A percentile compares a stretch with the other conserved stretches of the same genome.
phyloP scores from a whole-genome alignment of 1,140 invertebrate genomes.

The Acromyrmex charruanus region DNA sequence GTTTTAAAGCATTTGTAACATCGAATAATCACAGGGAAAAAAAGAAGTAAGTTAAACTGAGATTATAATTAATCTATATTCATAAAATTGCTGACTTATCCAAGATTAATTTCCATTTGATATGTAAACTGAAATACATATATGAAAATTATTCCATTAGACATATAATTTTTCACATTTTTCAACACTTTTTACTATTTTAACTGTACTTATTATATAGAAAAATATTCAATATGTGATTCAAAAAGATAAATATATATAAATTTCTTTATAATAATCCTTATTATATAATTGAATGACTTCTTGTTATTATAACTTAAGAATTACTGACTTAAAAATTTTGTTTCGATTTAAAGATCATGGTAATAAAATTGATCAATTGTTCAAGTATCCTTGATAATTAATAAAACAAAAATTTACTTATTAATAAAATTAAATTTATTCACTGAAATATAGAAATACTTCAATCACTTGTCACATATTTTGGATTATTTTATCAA shows the following conservation, averaged over 20 bases:
- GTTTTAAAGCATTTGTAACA: no score
- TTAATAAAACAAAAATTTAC: no score
- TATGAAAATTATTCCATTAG: background rate
- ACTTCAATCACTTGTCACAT: background rate
- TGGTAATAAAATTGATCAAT: no score
- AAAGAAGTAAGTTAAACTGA: no score
- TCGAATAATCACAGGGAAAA: no score
- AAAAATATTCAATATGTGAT: background rate
- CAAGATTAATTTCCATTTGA: background rate
- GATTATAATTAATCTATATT: no score
- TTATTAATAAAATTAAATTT: background rate
- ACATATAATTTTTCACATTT: background rate
- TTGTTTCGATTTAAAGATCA: background rate
- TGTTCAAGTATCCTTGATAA: no score
- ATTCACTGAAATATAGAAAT: background rate
- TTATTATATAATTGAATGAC: background rate
- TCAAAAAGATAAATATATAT: background rate
- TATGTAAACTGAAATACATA: background rate
- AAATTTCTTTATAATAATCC: background rate
- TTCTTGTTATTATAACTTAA: no score
- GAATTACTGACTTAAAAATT: background rate
- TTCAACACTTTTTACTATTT: background rate
- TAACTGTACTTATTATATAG: background rate
- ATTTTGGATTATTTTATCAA: background rate
- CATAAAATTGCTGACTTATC: no score